phyloP scores from a whole-genome alignment of 2,888 invertebrate species.

The Eupeodes latifasciatus region DNA sequence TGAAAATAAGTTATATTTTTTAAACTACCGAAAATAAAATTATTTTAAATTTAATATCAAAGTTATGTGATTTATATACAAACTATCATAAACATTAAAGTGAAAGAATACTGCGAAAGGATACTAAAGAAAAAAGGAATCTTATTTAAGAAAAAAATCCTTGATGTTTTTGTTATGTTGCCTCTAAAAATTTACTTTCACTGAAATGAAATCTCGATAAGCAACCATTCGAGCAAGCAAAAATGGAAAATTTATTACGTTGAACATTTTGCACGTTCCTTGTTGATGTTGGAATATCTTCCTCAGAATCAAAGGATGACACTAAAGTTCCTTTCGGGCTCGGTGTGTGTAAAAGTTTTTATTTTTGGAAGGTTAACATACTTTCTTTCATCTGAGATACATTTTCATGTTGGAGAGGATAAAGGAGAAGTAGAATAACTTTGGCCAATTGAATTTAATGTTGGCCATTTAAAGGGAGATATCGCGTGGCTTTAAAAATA shows the following conservation, averaged over 20 bases:
- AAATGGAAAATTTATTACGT: conserved; percentile 22
- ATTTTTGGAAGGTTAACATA: neutral
- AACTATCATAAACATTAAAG: neutral
- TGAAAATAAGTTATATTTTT: neutral
- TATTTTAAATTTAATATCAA: neutral
- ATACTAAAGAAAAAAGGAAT: neutral
- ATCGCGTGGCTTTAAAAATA: neutral
- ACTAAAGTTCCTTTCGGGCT: neutral
- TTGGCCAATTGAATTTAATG: conserved; percentile 1
- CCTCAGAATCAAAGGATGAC: conserved; percentile 9
- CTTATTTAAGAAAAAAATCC: neutral
- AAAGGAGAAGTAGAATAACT: neutral
- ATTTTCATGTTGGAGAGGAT: neutral
- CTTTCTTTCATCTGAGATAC: neutral
- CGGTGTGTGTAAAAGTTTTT: neutral
- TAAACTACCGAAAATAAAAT: neutral
- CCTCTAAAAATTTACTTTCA: conserved; percentile 10
- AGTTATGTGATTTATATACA: neutral
- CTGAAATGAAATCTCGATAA: conserved; percentile 15
- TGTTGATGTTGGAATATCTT: neutral
- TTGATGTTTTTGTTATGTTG: neutral
- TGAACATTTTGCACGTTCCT: conserved; percentile 21
- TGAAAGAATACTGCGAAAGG: neutral
- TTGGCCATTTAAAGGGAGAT: conserved; percentile 1
- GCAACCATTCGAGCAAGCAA: neutral